Evolutionary conservation across 2,113 vertebrate species (phyloP).

Genomic region (Saccopteryx leptura): DNA sequence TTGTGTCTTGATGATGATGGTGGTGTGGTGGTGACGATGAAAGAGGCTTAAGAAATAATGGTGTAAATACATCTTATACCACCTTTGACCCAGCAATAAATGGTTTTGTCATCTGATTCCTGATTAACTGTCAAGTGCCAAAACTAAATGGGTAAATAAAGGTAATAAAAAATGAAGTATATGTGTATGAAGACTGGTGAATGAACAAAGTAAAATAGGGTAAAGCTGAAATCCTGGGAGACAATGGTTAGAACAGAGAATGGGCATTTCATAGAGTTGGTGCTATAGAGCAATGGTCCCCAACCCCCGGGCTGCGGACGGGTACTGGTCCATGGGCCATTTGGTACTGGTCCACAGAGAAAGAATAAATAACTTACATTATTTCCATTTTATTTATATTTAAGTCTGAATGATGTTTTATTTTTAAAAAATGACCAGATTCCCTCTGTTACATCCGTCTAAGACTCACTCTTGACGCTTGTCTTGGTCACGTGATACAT

Average conservation of each 20-base stretch:
- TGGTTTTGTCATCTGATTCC: conserved; percentile 42
- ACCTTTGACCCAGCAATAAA: conserved; percentile 56
- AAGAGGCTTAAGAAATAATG: neutral
- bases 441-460: too few relatives aligned
- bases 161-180: conserved; percentile 57
- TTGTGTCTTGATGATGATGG: neutral
- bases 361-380: too few relatives aligned
- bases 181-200: neutral
- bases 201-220: neutral
- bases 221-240: neutral
- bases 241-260: neutral
- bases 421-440: too few relatives aligned
- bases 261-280: neutral
- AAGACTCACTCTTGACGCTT: too few relatives aligned
- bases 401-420: too few relatives aligned
- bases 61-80: neutral
- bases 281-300: neutral
- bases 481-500: too few relatives aligned
- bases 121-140: conserved; percentile 61
- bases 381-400: too few relatives aligned
- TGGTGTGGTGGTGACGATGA: neutral
- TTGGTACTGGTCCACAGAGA: too few relatives aligned
- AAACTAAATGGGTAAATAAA: conserved; percentile 57
- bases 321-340: too few relatives aligned
- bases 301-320: too few relatives aligned